phyloP scores from a whole-genome alignment of 2,113 vertebrate genomes.

The Gadus macrocephalus region DNA sequence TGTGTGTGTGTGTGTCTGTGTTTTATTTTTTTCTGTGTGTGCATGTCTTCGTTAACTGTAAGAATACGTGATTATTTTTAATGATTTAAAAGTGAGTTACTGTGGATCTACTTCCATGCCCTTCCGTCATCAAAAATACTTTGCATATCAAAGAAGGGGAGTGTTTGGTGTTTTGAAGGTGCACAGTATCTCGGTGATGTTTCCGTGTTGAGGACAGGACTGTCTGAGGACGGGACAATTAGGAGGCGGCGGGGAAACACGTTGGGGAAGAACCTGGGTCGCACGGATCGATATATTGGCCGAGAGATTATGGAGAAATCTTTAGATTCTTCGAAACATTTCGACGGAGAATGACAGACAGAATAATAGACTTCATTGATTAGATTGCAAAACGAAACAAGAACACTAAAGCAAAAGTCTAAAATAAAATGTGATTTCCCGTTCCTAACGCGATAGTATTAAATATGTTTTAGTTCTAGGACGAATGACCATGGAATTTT shows the following conservation, averaged over 20 bases:
- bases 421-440: background rate
- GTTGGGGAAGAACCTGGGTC: background rate
- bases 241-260: conserved; percentile 12
- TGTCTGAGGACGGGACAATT: conserved; percentile 3
- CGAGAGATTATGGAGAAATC: background rate
- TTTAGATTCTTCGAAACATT: background rate
- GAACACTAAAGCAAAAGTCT: background rate
- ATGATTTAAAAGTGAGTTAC: too few relatives aligned
- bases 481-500: background rate
- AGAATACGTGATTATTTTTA: too few relatives aligned
- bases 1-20: background rate
- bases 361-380: background rate
- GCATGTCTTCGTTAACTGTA: too few relatives aligned
- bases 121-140: background rate
- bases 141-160: background rate
- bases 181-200: background rate
- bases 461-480: too few relatives aligned
- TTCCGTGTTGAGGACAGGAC: too few relatives aligned
- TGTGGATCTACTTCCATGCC: too few relatives aligned
- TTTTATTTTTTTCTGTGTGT: background rate
- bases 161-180: conserved; percentile 5
- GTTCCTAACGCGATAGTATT: background rate
- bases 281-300: background rate
- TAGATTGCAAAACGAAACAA: background rate
- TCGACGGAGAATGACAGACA: background rate